A percentile compares a stretch with the other conserved stretches of the same genome.
phyloP scores from a whole-genome alignment of 2,797 vertebrate species.

The Clarias laeviceps region DNA sequence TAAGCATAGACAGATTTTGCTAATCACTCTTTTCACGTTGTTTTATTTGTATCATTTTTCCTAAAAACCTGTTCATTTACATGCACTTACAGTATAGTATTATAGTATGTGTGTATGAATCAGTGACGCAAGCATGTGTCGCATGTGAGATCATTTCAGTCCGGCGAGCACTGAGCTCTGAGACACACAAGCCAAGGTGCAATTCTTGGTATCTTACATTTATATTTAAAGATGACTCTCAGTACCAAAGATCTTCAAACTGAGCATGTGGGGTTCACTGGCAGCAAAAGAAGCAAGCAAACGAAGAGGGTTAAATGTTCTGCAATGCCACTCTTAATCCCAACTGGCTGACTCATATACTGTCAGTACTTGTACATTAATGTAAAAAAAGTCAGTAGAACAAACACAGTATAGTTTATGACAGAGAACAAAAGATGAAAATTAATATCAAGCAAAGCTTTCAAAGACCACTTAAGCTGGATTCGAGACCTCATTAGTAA shows the following conservation, averaged over 20 bases:
- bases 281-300: not conserved
- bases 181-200: not conserved
- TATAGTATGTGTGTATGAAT: not conserved
- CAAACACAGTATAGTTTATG: not conserved
- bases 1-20: too few species aligned
- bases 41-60: too few species aligned
- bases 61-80: not conserved
- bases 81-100: not conserved
- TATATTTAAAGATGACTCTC: not conserved
- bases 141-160: not conserved
- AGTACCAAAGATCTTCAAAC: not conserved
- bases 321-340: not conserved
- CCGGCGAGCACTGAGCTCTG: not conserved
- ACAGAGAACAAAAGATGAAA: conserved; percentile 1
- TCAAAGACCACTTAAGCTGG: not conserved
- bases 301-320: conserved; percentile 8
- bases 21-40: too few species aligned
- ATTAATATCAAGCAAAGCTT: conserved; percentile 24
- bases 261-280: not conserved
- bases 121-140: not conserved
- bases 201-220: not conserved
- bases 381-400: not conserved
- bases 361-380: not conserved
- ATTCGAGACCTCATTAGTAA: conserved; percentile 37
- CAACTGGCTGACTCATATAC: not conserved